phyloP scores from a whole-genome alignment of 2,797 vertebrate species.

The Eidolon dupreanum region DNA sequence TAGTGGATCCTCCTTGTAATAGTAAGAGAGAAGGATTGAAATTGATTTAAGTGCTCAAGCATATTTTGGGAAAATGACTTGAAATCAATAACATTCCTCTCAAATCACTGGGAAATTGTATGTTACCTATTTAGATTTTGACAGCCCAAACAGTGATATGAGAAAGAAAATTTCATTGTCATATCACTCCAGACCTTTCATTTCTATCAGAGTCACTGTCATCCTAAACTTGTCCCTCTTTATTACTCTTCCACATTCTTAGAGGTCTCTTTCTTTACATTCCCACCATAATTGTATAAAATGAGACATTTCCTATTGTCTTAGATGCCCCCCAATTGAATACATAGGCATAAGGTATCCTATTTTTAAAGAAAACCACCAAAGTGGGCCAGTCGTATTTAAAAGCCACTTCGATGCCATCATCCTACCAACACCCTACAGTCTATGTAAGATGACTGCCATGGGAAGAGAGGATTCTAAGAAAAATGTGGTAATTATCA shows the following conservation, averaged over 20 bases:
- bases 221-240: neutral
- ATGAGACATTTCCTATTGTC: neutral
- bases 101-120: neutral
- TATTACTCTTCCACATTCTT: neutral
- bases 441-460: neutral
- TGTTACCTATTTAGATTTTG: neutral
- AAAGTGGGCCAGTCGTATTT: neutral
- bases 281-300: neutral
- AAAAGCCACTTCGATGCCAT: neutral
- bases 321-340: neutral
- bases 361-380: neutral
- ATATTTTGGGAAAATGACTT: neutral
- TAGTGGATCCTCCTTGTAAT: neutral
- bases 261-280: neutral
- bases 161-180: slow-evolving; percentile 16
- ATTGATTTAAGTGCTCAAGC: neutral
- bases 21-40: neutral
- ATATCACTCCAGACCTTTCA: neutral
- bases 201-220: neutral
- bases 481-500: neutral
- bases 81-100: neutral
- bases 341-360: neutral
- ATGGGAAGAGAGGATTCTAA: neutral
- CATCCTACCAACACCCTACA: neutral
- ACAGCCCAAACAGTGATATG: neutral